Evolutionary conservation across 1,140 invertebrate genomes (phyloP).

Genomic region (Orchestia grillus): DNA sequence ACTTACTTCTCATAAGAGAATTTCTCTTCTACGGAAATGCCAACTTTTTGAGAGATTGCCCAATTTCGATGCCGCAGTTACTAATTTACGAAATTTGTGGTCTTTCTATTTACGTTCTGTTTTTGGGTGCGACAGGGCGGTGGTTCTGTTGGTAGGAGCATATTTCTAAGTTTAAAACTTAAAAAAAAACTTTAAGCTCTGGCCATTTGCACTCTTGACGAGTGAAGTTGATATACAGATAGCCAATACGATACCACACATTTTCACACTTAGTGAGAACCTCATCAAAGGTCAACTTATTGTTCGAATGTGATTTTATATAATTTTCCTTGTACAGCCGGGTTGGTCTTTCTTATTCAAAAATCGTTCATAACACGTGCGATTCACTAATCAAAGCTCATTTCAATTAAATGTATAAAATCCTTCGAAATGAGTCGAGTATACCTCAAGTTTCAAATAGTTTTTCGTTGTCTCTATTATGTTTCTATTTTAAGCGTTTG

Average conservation of each 20-base stretch:
- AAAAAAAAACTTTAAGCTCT: neutral
- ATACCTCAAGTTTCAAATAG: too few species aligned
- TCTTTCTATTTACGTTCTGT: neutral
- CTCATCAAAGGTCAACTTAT: neutral
- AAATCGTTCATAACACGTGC: too few species aligned
- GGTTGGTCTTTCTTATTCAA: too few species aligned
- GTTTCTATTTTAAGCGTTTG: too few species aligned
- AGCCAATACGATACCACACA: neutral
- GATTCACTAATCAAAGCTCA: too few species aligned
- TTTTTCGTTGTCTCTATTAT: too few species aligned
- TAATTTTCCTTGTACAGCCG: too few species aligned
- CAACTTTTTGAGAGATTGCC: conserved; percentile 53
- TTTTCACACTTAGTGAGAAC: neutral
- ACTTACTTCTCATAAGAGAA: conserved; percentile 48
- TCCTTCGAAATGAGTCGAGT: too few species aligned
- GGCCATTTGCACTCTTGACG: neutral
- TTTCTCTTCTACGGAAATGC: conserved; percentile 36
- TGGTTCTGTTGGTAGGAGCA: neutral
- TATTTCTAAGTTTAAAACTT: neutral
- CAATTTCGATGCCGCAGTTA: conserved; percentile 43
- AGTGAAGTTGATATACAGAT: neutral
- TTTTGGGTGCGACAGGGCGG: neutral
- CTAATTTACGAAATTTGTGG: conserved; percentile 29
- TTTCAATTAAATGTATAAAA: too few species aligned
- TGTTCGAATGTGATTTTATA: too few species aligned